Evolutionary conservation across 2,888 invertebrate genomes (phyloP).

Genomic region (Pheosia tremula): DNA sequence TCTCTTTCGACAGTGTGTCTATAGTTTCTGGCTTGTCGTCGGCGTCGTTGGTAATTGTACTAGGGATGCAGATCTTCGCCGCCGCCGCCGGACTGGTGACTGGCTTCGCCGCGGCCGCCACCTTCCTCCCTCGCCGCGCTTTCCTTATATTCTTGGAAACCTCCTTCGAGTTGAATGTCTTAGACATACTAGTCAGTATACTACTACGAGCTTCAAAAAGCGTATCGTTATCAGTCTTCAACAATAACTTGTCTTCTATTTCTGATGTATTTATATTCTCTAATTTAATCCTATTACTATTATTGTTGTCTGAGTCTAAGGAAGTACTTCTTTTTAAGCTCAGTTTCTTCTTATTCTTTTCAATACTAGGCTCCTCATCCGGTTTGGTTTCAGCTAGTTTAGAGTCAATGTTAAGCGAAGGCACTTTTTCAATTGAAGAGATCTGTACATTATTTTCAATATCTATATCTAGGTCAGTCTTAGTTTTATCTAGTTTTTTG

Average conservation of each 20-base stretch:
- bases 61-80: constrained; percentile 36
- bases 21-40: constrained; percentile 74
- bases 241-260: constrained; percentile 84
- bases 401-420: constrained; percentile 76
- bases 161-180: constrained; percentile 80
- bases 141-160: constrained; percentile 78
- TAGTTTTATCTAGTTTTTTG: constrained; percentile 82
- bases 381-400: constrained; percentile 70
- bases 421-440: constrained; percentile 82
- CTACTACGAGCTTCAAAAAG: constrained; percentile 79
- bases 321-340: constrained; percentile 83
- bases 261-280: constrained; percentile 78
- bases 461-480: constrained; percentile 84
- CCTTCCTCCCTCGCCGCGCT: constrained; percentile 76
- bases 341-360: constrained; percentile 72
- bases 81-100: constrained; percentile 23
- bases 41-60: constrained; percentile 49
- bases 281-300: constrained; percentile 81
- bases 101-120: constrained; percentile 56
- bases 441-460: constrained; percentile 83
- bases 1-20: constrained; percentile 76
- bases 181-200: constrained; percentile 83
- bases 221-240: constrained; percentile 85
- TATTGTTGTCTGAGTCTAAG: constrained; percentile 83
- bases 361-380: constrained; percentile 65